These are phyloP conservation scores for Sapayoa aenigma DNA, from an alignment of 2,113 vertebrate genomes.

Conservation along the genomic window DNA sequence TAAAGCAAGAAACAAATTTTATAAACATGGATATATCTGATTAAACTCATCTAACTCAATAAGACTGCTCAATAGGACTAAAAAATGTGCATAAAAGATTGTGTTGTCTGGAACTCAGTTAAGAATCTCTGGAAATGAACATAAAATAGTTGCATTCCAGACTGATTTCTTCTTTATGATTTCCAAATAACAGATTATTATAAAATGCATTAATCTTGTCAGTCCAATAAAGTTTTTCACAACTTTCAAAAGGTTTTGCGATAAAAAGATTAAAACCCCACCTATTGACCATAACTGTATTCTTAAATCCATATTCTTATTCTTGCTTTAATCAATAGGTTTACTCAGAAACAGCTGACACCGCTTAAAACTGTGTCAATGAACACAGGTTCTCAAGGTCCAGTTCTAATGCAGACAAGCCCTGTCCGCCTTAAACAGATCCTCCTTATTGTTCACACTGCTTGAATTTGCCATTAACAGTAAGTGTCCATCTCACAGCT, in stretches of 20 bases:
- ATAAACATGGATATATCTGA: neutral
- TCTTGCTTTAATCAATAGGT: neutral
- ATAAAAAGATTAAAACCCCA: neutral
- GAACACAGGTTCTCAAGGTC: neutral
- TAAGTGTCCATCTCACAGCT: neutral
- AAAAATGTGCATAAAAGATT: neutral
- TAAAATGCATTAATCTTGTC: neutral
- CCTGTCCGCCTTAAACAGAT: neutral
- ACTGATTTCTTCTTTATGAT: neutral
- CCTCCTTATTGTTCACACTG: neutral
- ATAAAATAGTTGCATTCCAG: neutral
- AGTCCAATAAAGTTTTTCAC: neutral
- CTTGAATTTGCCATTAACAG: conserved; percentile 3
- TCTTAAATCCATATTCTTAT: neutral
- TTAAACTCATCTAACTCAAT: neutral
- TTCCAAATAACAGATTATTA: neutral
- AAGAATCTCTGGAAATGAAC: neutral
- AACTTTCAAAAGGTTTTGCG: neutral
- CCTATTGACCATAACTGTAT: neutral
- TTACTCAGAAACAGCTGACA: conserved; percentile 13
- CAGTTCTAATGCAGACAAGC: neutral
- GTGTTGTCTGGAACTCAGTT: neutral
- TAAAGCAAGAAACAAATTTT: neutral
- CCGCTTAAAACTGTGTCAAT: neutral
- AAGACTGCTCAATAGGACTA: neutral